These are phyloP conservation scores for Melanostoma scalare DNA, from an alignment of 2,888 invertebrate genomes.

Conservation along the genomic window DNA sequence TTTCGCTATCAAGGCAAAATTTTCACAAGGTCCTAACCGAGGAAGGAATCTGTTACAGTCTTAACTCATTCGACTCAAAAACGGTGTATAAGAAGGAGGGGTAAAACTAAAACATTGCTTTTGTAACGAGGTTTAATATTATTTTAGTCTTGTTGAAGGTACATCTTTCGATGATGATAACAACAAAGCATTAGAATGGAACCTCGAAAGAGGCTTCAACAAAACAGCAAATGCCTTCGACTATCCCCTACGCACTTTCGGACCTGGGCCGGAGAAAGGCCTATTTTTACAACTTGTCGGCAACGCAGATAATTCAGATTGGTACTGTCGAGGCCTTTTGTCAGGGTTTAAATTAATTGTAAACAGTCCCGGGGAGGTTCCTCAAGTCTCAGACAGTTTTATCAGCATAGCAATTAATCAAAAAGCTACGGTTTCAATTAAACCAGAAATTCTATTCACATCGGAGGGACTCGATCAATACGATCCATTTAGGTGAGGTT, in stretches of 20 bases:
- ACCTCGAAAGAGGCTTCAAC: background rate
- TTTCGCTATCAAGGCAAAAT: background rate
- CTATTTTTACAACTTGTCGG: too few relatives aligned
- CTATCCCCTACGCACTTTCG: background rate
- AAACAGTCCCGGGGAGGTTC: background rate
- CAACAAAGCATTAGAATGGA: background rate
- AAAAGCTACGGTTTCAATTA: background rate
- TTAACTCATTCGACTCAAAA: background rate
- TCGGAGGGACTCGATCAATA: background rate
- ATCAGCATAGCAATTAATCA: background rate
- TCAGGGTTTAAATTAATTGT: background rate
- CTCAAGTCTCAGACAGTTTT: background rate
- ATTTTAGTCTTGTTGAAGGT: background rate
- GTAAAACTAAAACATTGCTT: background rate
- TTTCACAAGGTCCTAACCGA: background rate
- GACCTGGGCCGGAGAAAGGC: background rate
- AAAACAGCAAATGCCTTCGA: too few relatives aligned
- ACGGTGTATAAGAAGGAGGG: background rate
- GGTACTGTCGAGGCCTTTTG: background rate
- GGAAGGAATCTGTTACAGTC: slow-evolving; percentile 12
- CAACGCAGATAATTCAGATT: background rate
- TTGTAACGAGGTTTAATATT: background rate
- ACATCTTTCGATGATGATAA: too few relatives aligned
- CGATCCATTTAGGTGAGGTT: background rate
- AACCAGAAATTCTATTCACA: background rate